Base-by-base conservation (phyloP, 2,113 vertebrate genomes). In the Ophthalmolycus amberensis region DNA sequence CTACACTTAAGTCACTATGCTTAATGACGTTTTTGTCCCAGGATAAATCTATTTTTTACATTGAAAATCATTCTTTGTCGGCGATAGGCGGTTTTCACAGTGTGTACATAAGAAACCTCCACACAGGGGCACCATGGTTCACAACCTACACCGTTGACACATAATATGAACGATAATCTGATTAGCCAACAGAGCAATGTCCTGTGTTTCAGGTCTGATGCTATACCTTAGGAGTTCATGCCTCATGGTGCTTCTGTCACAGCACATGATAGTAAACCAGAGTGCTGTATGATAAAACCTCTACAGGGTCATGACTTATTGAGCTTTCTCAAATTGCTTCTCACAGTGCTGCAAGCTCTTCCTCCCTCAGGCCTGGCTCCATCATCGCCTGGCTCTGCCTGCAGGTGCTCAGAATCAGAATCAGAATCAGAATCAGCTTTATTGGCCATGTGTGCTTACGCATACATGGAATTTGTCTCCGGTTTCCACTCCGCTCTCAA, bases 281-380 rank as follows among this genome's bases (percentile, higher is more conserved):
- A 90, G 88, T 88, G 88, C 84, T 82, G 80, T 79, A 89, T 88
- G 86, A 88, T 91, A 85, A 90, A 94, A 86, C 75, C 90, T 93
- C 89, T 80, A 71, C 76, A 83, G 88, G 92, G 92, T 94, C 88
- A 86, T 94, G 92, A 95, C 90, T 92, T 94, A 95, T 94, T 95
- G 92, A 93, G 89, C 88, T 70, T 78, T 80, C 59, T 89, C 83
- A 90, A 92, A 92, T 90, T 91, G 86, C 90, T 84, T 92, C 90
- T 90, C 80, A 70, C 20, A 42, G 76, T 79, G 77, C 82, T 79
- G 82, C 82, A 60, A 85, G 91, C 85, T 86, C 62, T 80, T 88
- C 60, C 84, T 87, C 88, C 85, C 88, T 81, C 84, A 77, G 83
- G 87, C 72, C 79, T 38, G 75, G 71, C 71, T 90, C 88, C 91